These are phyloP conservation scores for Lathamus discolor DNA, from an alignment of 2,113 vertebrate species.

Conservation along the genomic window DNA sequence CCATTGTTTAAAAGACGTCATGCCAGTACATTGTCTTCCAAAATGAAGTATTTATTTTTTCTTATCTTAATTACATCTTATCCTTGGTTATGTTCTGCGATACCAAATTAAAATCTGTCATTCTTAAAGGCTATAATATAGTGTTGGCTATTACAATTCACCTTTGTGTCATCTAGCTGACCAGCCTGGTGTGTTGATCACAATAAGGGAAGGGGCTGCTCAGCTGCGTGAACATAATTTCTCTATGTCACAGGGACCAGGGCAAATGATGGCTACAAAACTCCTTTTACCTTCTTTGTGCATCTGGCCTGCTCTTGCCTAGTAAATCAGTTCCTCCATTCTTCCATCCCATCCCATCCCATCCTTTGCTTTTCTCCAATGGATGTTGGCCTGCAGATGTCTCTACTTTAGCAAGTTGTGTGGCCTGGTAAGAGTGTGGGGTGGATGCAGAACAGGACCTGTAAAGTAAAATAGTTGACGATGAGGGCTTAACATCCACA, in stretches of 20 bases:
- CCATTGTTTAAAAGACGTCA: constrained; percentile 42
- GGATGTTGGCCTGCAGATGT: neutral
- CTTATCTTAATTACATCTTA: constrained; percentile 55
- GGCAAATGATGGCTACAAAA: neutral
- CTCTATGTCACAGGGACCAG: neutral
- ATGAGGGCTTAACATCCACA: neutral
- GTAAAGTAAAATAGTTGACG: neutral
- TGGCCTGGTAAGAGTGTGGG: neutral
- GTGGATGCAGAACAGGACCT: neutral
- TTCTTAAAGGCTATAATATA: neutral
- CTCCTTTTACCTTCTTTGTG: neutral
- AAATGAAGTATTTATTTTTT: constrained; percentile 14
- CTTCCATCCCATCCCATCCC: neutral
- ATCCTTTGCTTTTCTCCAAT: neutral
- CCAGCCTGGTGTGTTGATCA: neutral
- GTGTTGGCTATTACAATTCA: neutral
- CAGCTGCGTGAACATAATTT: neutral
- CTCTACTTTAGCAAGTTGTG: neutral
- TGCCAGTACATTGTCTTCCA: constrained; percentile 33
- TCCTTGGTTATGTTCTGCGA: neutral
- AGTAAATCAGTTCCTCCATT: neutral
- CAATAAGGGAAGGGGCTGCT: neutral
- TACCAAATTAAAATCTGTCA: constrained; percentile 2
- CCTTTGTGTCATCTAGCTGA: neutral
- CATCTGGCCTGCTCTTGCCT: neutral